A percentile compares a stretch with the other conserved stretches of the same genome.
phyloP scores from a whole-genome alignment of 2,797 vertebrate species.

The Periophthalmus magnuspinnatus region DNA sequence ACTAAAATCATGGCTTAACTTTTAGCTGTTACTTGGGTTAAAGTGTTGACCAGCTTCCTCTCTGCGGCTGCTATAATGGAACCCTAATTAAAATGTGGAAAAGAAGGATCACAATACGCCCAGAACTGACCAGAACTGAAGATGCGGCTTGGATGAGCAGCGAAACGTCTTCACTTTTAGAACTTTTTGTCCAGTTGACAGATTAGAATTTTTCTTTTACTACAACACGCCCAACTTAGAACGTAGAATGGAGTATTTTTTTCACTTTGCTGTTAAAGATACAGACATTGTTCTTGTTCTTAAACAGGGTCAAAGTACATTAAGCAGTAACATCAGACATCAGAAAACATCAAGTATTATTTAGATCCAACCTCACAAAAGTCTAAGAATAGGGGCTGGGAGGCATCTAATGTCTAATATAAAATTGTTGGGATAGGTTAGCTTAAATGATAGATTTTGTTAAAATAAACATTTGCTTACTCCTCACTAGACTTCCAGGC shows the following conservation, averaged over 20 bases:
- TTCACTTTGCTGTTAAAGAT: too few relatives aligned
- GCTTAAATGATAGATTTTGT: too few relatives aligned
- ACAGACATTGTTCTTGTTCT: neutral
- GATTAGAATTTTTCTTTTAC: too few relatives aligned
- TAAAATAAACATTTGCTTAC: too few relatives aligned
- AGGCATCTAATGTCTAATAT: neutral
- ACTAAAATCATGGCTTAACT: neutral
- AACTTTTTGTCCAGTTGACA: too few relatives aligned
- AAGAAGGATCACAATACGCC: conserved; percentile 26
- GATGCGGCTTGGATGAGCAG: too few relatives aligned
- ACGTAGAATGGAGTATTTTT: neutral
- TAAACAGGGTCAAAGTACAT: neutral
- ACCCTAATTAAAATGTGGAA: conserved; percentile 41
- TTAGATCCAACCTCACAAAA: neutral
- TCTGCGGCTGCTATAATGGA: conserved; percentile 47
- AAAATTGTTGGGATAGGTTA: neutral
- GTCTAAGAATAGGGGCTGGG: neutral
- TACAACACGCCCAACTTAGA: conserved; percentile 10
- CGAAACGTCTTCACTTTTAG: too few relatives aligned
- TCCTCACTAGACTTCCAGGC: neutral
- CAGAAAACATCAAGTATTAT: neutral
- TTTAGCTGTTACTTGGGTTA: conserved; percentile 35
- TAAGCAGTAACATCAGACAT: neutral
- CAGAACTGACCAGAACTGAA: neutral
- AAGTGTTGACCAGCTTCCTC: conserved; percentile 60